Evolutionary conservation across 1,140 invertebrate species (phyloP).

Genomic region (Drosophila sucinea): DNA sequence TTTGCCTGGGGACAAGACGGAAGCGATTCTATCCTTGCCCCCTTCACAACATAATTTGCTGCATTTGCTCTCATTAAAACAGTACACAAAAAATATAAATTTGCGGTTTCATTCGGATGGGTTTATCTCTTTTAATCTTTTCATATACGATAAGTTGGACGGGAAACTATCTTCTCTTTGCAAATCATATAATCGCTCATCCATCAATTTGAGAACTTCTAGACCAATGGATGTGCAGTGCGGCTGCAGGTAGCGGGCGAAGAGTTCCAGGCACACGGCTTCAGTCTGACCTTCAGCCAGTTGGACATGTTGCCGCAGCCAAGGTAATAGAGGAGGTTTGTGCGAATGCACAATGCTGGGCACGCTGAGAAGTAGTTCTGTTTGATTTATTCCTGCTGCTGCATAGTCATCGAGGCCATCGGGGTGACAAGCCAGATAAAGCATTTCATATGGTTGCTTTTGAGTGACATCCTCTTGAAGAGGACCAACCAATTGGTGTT

Average conservation of each 20-base stretch:
- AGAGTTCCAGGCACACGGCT: slow-evolving; percentile 91
- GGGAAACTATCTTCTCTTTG: background rate
- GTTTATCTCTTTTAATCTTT: background rate
- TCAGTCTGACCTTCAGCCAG: slow-evolving; percentile 85
- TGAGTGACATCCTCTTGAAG: slow-evolving; percentile 58
- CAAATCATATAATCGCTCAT: slow-evolving; percentile 85
- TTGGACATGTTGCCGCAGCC: slow-evolving; percentile 47
- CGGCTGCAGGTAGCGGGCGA: slow-evolving; percentile 94
- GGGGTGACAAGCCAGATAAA: slow-evolving; percentile 87
- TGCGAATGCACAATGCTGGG: slow-evolving; percentile 96
- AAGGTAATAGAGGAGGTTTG: slow-evolving; percentile 90
- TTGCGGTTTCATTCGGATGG: background rate
- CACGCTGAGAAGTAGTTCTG: slow-evolving; percentile 90
- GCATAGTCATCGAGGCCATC: slow-evolving; percentile 54
- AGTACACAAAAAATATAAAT: slow-evolving; percentile 52
- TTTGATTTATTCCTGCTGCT: slow-evolving; percentile 61
- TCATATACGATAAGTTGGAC: background rate
- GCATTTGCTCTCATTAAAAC: slow-evolving; percentile 77
- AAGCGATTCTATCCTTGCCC: slow-evolving; percentile 4
- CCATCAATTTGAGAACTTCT: slow-evolving; percentile 93
- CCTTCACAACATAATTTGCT: slow-evolving; percentile 55
- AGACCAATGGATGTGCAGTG: slow-evolving; percentile 92
- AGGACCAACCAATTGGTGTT: slow-evolving; percentile 47
- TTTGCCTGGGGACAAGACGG: slow-evolving; percentile 40
- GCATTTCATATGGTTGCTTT: slow-evolving; percentile 94